Evolutionary conservation across 1,140 invertebrate species (phyloP).

Genomic region (Ylistrum balloti): DNA sequence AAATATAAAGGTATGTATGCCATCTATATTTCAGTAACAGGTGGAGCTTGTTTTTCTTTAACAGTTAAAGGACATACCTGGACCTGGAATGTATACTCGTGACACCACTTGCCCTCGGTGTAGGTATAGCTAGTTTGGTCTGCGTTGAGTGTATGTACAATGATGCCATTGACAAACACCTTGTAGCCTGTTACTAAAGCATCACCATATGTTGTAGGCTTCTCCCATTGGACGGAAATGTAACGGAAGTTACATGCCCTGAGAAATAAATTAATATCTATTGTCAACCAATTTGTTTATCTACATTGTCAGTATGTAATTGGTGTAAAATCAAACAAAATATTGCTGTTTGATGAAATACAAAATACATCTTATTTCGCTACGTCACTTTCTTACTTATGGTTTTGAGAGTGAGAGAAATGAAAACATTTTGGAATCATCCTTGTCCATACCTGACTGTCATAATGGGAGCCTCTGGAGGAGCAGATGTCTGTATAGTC

Average conservation of each 20-base stretch:
- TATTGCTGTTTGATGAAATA: too few species aligned
- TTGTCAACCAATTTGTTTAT: too few species aligned
- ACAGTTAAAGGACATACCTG: constrained; percentile 75
- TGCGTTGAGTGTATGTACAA: constrained; percentile 77
- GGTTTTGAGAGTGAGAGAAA: not conserved
- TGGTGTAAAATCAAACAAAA: too few species aligned
- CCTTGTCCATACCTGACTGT: constrained; percentile 75
- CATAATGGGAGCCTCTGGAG: constrained; percentile 77
- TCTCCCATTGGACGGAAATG: constrained; percentile 82
- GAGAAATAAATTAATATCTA: constrained; percentile 52
- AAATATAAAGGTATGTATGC: too few species aligned
- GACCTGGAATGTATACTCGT: constrained; percentile 82
- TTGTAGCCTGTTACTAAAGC: constrained; percentile 82
- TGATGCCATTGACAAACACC: constrained; percentile 81
- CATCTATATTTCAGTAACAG: constrained; percentile 12
- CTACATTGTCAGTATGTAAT: too few species aligned
- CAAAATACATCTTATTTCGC: too few species aligned
- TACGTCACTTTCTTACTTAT: too few species aligned
- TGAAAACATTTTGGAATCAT: constrained; percentile 13
- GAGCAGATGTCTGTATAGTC: constrained; percentile 81
- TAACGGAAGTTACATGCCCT: constrained; percentile 83
- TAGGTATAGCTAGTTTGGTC: constrained; percentile 80
- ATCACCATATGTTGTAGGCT: constrained; percentile 80
- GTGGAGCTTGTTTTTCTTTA: too few species aligned
- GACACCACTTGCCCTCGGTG: constrained; percentile 81